Evolutionary conservation across 92 coral and sea anemone genomes (phyloP).

Genomic region (Virgularia gustaviana): DNA sequence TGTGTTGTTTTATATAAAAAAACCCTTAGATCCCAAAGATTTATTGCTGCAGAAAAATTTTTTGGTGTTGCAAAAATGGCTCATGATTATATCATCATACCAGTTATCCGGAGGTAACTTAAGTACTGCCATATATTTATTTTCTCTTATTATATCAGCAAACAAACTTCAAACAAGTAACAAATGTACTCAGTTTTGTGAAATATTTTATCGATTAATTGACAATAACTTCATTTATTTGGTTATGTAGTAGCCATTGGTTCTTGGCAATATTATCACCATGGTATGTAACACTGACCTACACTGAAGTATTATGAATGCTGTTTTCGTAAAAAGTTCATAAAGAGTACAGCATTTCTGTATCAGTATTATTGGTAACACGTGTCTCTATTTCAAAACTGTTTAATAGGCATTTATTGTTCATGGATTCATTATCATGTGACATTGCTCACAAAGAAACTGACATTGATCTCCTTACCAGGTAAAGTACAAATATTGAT

Average conservation of each 20-base stretch:
- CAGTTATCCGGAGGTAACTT: constrained; percentile 10
- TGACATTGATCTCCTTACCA: neutral
- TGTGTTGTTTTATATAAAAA: too few relatives aligned
- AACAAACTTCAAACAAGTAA: too few relatives aligned
- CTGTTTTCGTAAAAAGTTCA: too few relatives aligned
- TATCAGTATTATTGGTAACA: neutral
- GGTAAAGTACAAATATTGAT: neutral
- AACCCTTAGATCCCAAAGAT: constrained; percentile 4
- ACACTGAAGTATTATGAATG: too few relatives aligned
- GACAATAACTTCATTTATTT: neutral
- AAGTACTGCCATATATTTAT: too few relatives aligned
- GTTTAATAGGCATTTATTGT: neutral
- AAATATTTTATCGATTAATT: neutral
- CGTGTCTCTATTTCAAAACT: neutral
- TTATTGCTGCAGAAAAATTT: constrained; percentile 4
- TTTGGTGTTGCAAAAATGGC: neutral
- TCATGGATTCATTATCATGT: neutral
- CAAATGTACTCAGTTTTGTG: neutral
- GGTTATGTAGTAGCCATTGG: constrained; percentile 2
- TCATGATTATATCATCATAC: constrained; percentile 7
- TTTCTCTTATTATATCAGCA: too few relatives aligned
- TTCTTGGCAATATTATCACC: constrained; percentile 12
- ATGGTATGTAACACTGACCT: constrained; percentile 2
- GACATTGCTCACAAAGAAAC: neutral
- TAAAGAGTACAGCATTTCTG: neutral